Percentiles rank a stretch among this genome's conserved stretches.
phyloP scores from a whole-genome alignment of 2,113 vertebrate genomes.

The Gavia stellata region DNA sequence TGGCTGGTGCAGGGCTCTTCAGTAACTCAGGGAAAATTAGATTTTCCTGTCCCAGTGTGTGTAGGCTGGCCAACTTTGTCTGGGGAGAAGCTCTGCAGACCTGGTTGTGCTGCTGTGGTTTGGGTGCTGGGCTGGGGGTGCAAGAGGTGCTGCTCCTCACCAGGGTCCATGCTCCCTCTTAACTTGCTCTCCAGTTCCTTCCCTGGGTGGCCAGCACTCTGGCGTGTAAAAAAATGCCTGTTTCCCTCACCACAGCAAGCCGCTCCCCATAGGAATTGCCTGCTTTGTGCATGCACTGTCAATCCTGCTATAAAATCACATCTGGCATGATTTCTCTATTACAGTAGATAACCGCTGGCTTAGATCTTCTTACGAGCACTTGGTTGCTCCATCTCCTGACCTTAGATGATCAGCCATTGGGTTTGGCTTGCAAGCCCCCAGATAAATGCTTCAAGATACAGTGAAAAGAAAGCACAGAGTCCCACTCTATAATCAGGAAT shows the following conservation, averaged over 20 bases:
- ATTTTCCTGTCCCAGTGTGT: not conserved
- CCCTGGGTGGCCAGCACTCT: not conserved
- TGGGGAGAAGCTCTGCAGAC: not conserved
- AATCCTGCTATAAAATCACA: not conserved
- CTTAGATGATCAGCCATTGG: not conserved
- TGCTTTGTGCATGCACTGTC: not conserved
- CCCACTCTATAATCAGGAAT: not conserved
- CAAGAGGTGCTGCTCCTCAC: rapidly evolving
- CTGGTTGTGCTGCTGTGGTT: rapidly evolving
- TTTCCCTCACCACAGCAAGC: not conserved
- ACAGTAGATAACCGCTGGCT: not conserved
- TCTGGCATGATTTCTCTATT: not conserved
- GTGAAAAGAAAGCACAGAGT: not conserved
- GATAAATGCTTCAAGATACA: not conserved
- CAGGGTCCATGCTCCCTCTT: not conserved
- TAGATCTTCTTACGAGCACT: not conserved
- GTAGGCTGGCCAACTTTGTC: rapidly evolving
- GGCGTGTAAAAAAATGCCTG: not conserved
- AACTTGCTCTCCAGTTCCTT: not conserved
- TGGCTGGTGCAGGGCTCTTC: not conserved
- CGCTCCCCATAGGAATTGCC: not conserved
- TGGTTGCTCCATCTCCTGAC: not conserved
- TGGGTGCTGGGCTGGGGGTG: not conserved
- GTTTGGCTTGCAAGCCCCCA: not conserved
- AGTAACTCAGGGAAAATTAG: not conserved